Conservation (phyloP, 2,888 invertebrate species). For the Vanessa cardui region DNA sequence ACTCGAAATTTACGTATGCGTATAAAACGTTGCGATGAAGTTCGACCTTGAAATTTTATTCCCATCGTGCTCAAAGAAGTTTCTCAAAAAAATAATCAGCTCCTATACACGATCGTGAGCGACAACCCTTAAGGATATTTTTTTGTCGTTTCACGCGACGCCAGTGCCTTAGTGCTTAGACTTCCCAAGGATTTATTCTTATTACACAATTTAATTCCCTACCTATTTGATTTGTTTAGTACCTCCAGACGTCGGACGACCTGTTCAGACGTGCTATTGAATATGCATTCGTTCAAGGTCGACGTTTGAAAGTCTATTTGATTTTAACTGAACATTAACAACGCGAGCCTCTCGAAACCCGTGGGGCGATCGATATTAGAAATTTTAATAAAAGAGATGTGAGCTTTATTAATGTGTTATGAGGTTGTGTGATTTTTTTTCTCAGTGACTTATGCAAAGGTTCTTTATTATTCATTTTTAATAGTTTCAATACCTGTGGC, state of each 20-base stretch:
- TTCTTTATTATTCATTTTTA: no score
- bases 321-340: conserved; percentile 6
- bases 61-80: not conserved
- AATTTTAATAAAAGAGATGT: not conserved
- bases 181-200: conserved; percentile 37
- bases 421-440: not conserved
- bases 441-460: not conserved
- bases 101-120: no score
- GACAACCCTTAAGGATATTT: conserved; percentile 48
- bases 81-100: not conserved
- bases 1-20: no score
- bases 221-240: conserved; percentile 28
- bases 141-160: conserved; percentile 41
- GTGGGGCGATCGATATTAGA: conserved; percentile 7
- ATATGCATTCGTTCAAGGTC: conserved; percentile 33
- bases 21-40: no score
- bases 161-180: conserved; percentile 31
- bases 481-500: no score
- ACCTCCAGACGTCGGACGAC: conserved; percentile 26
- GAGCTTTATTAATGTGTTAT: no score
- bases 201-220: conserved; percentile 19
- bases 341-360: not conserved
- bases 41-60: not conserved
- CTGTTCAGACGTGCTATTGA: conserved; percentile 22
- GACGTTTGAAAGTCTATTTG: conserved; percentile 19